phyloP scores from a whole-genome alignment of 2,888 invertebrate species.

The Parnassius apollo region DNA sequence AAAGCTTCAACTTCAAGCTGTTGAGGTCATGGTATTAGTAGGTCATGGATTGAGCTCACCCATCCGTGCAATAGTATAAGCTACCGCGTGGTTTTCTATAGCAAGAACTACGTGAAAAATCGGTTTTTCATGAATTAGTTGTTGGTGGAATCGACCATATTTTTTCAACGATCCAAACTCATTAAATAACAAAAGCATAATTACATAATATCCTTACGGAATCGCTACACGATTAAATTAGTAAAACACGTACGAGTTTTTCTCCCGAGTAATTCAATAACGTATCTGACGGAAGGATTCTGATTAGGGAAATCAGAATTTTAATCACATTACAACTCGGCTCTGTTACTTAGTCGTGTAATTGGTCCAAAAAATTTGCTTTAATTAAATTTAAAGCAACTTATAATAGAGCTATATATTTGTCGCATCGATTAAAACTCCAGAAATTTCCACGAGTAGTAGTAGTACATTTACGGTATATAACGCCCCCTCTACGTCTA shows the following conservation, averaged over 20 bases:
- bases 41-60: no score
- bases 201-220: background rate
- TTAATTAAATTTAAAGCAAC: background rate
- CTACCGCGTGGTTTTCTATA: no score
- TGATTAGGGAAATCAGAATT: background rate
- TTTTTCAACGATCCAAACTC: background rate
- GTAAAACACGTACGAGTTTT: background rate
- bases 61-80: no score
- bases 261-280: background rate
- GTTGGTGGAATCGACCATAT: background rate
- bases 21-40: no score
- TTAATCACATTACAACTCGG: background rate
- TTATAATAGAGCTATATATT: no score
- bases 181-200: constrained; percentile 1
- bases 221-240: background rate
- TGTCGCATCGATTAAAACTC: no score
- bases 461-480: no score
- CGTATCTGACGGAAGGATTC: background rate
- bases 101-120: no score
- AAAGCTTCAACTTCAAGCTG: no score
- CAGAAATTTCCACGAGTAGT: no score
- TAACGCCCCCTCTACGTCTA: no score
- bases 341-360: background rate
- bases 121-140: no score
- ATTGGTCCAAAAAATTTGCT: background rate